A percentile compares a stretch with the other conserved stretches of the same genome.
Evolutionary conservation across 2,113 vertebrate species (phyloP).

Genomic region (Bubo scandiacus): DNA sequence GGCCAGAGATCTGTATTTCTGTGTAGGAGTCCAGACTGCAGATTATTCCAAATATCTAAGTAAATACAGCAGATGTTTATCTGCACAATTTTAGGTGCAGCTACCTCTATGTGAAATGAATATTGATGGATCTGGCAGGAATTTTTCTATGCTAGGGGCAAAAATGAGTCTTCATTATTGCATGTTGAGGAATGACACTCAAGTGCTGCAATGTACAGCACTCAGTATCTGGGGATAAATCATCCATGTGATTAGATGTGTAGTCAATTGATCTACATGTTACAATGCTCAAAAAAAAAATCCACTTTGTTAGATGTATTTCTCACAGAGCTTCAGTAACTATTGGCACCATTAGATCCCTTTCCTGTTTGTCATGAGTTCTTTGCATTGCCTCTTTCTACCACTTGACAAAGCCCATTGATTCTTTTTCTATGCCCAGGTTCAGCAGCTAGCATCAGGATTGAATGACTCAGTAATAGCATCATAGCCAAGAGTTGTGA

Average conservation of each 20-base stretch:
- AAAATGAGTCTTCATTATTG: neutral
- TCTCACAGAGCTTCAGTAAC: neutral
- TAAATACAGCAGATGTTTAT: neutral
- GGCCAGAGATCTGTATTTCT: neutral
- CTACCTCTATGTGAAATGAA: neutral
- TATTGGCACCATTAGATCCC: neutral
- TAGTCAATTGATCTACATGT: neutral
- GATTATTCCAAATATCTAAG: neutral
- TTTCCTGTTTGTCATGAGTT: neutral
- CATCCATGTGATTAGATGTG: neutral
- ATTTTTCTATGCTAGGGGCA: neutral
- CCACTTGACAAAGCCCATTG: neutral
- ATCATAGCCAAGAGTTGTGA: neutral
- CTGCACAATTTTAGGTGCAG: neutral
- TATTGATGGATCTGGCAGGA: neutral
- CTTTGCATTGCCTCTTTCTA: neutral
- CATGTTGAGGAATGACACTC: neutral
- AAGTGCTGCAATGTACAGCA: neutral
- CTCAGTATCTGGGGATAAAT: neutral
- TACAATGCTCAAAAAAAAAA: neutral
- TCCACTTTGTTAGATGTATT: neutral
- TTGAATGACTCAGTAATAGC: neutral
- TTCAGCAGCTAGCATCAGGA: neutral
- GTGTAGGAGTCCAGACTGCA: neutral
- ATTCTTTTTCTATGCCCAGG: neutral